Evolutionary conservation across 2,113 vertebrate species (phyloP).

Genomic region (Isurus oxyrinchus): DNA sequence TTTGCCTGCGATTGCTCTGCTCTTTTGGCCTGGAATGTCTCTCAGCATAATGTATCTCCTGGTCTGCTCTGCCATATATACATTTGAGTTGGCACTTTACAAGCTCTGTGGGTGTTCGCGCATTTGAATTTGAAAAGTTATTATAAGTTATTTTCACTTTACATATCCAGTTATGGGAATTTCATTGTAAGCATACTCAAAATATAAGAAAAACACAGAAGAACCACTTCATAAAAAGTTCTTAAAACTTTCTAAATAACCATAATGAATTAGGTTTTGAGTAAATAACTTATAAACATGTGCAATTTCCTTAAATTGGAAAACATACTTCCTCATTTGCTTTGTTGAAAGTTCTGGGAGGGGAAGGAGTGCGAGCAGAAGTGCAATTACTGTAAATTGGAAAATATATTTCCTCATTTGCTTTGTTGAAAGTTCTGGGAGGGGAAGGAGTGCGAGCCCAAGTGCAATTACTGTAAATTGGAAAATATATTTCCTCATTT

Average conservation of each 20-base stretch:
- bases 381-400: background rate
- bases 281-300: background rate
- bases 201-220: background rate
- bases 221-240: background rate
- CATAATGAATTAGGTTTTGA: background rate
- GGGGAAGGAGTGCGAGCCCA: too few relatives aligned
- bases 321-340: background rate
- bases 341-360: background rate
- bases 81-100: too few relatives aligned
- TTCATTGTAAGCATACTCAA: background rate
- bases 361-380: too few relatives aligned
- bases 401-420: background rate
- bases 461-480: background rate
- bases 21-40: too few relatives aligned
- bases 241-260: background rate
- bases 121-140: background rate
- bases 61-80: too few relatives aligned
- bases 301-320: background rate
- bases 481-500: background rate
- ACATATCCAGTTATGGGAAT: background rate
- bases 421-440: background rate
- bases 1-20: too few relatives aligned
- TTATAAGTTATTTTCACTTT: background rate
- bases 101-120: too few relatives aligned
- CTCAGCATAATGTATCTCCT: too few relatives aligned